Base-by-base conservation (phyloP, 2,888 invertebrate species). In the Girardia tigrina region DNA sequence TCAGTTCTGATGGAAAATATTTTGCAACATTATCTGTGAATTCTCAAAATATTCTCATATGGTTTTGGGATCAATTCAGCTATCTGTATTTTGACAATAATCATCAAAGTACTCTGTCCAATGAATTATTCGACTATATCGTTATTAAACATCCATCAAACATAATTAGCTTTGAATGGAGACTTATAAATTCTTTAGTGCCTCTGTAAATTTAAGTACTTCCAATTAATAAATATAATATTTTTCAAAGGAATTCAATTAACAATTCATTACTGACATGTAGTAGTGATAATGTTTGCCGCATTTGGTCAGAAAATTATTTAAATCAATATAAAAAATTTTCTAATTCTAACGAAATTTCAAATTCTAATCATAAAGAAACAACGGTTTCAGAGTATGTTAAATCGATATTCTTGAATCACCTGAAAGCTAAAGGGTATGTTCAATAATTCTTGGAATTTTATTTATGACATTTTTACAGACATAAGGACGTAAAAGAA, bases 171-270 rank as follows among this genome's bases (percentile, higher is more conserved):
- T 88, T 99, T 79, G 93, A 94, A 73, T 99, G 98, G 98, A 88
- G 98, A 79, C 93, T 93, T 84, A 97, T 97, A 73, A 97, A 97
- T 87, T 94, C 95, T 86, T 97, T 95, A 82, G 95, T 98, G 94
- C 95, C 97, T 74, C 93, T 93, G 91, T 92, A 86, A 86, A 87
- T 83, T 8, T 70, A 70, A 20, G 8, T 23, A 20, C 23, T 70
- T 8, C 70, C n/a, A 26, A 12, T 70, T 26, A 70, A 72, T 29
- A 8, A 8, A 26, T 23, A 16, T 73, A 23, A 73, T 6, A 23
- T n/a, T 20, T 16, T 78, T 82, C 84, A 27, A 84, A 92, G 92
- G 84, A 94, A 94, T 75, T 92, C 94, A 74, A 94, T 97, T 16
- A 93, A 94, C 78, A 97, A 98, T 86, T 93, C 95, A 89, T 85